A percentile compares a stretch with the other conserved stretches of the same genome.
Conservation (phyloP, 2,797 vertebrate species). For the Macropus fuliginosus region DNA sequence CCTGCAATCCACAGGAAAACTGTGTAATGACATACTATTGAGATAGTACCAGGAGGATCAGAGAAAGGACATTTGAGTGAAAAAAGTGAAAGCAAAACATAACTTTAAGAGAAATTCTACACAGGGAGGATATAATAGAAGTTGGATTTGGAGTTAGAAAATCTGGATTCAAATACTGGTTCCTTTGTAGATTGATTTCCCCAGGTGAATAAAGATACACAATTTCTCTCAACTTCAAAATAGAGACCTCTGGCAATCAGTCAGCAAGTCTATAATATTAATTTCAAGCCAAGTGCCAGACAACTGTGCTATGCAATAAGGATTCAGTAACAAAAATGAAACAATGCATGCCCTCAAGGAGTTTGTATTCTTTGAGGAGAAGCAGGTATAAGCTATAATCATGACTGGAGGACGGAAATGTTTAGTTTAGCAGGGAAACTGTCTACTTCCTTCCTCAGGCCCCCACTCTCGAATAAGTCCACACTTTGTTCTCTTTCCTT, state of each 20-base stretch:
- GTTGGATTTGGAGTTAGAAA: background rate
- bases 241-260: background rate
- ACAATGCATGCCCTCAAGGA: background rate
- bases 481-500: background rate
- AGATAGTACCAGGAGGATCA: background rate
- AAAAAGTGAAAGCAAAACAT: background rate
- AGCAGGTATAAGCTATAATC: background rate
- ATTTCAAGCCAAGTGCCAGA: background rate
- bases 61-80: background rate
- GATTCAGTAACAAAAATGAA: background rate
- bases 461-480: background rate
- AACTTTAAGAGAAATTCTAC: background rate
- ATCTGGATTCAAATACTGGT: background rate
- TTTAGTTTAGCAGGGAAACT: background rate
- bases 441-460: background rate
- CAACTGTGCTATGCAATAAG: background rate
- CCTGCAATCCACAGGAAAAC: background rate
- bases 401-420: background rate
- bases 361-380: background rate
- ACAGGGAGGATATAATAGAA: background rate
- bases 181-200: background rate
- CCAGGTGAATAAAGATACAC: background rate
- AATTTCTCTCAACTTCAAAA: background rate
- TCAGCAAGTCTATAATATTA: background rate
- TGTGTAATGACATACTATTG: background rate